A percentile compares a stretch with the other conserved stretches of the same genome.
Conservation (phyloP, 2,113 vertebrate species). For the Pterocles orientalis region DNA sequence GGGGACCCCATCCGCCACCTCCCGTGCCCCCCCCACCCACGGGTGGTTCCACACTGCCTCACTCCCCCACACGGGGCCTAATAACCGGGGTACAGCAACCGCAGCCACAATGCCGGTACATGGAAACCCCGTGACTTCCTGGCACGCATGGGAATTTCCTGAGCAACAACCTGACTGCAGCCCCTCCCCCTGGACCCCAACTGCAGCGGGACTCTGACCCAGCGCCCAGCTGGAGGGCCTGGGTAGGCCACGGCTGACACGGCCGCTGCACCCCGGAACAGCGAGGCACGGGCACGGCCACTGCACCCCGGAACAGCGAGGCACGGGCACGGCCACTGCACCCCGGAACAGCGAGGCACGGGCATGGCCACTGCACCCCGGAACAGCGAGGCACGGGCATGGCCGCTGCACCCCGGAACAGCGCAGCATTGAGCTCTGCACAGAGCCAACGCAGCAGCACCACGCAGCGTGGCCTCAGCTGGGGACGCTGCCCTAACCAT, state of each 20-base stretch:
- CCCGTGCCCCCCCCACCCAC: neutral
- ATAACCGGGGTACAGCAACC: neutral
- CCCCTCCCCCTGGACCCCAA: fast-evolving
- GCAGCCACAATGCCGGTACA: fast-evolving
- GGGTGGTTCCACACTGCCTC: neutral
- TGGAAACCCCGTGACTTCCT: neutral
- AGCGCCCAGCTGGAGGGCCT: neutral
- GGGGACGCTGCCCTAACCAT: neutral
- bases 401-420: no score
- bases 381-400: no score
- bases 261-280: no score
- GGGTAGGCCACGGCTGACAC: neutral
- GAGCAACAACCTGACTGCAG: neutral
- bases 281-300: no score
- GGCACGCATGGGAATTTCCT: neutral
- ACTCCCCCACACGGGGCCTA: fast-evolving
- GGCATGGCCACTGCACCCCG: no score
- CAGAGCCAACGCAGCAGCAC: neutral
- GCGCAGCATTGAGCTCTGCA: neutral
- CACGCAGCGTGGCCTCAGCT: neutral
- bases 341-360: no score
- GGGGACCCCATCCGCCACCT: neutral
- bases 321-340: no score
- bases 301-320: no score
- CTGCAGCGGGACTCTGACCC: neutral